Evolutionary conservation across 2,797 vertebrate species (phyloP).

Genomic region (Pygocentrus nattereri): DNA sequence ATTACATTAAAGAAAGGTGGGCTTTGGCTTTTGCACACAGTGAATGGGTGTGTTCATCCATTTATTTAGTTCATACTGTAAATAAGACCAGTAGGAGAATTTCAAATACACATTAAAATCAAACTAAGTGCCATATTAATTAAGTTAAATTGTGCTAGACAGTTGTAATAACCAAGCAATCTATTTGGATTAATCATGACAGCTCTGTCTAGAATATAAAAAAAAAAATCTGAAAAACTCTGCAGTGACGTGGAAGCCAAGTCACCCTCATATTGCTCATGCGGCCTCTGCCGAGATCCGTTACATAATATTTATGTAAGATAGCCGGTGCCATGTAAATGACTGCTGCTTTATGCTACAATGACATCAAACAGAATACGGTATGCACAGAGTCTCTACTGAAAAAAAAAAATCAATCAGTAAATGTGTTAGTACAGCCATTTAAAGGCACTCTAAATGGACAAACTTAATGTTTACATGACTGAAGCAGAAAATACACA

Average conservation of each 20-base stretch:
- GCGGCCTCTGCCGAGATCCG: neutral
- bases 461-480: no score
- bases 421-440: no score
- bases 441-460: no score
- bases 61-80: no score
- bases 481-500: no score
- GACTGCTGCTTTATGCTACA: constrained; percentile 4
- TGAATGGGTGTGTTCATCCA: no score
- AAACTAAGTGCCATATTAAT: neutral
- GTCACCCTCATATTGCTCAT: constrained; percentile 1
- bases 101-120: neutral
- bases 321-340: neutral
- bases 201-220: no score
- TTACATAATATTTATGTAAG: constrained; percentile 47
- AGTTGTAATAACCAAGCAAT: no score
- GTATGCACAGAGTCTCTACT: neutral
- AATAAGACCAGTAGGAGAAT: no score
- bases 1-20: no score
- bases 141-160: no score
- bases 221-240: neutral
- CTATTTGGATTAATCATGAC: neutral
- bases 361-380: constrained; percentile 51
- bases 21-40: no score
- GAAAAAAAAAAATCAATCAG: neutral
- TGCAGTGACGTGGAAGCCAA: neutral